Evolutionary conservation across 2,888 invertebrate species (phyloP), one percentile per base, ranked within the genome.

Genomic region (Lamproptera curius): DNA sequence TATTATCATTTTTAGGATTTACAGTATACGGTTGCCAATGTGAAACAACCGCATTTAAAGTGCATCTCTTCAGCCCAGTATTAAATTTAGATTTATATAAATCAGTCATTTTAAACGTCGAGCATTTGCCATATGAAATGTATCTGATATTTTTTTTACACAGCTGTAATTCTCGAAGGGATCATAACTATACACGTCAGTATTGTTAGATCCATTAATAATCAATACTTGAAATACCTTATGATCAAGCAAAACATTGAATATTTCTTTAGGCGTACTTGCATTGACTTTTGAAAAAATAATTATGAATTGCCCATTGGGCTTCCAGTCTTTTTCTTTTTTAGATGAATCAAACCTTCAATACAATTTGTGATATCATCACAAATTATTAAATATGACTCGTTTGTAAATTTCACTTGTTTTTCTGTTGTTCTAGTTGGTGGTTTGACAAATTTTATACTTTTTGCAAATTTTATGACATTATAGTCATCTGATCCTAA

Each of bases 141-240:
- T n/a, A 81, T 51, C 17, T 58, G 33, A 66, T 63, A 44, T 63
- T n/a, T n/a, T n/a, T n/a, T n/a, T 68, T n/a, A 82, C 82, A 41
- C 82, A 82, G 0, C 66, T 67, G 41, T 64, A 71, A 36, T 80
- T 71, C 44, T 73, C 68, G 35, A 65, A 80, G 0, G 80, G 73
- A 52, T 81, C 72, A 51, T 77, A 81, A 1, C 73, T 65, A 47
- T 69, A 78, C 10, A 80, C 34, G 1, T 71, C 53, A 5, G 60
- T 56, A 1, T 69, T 57, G 0, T 35, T 26, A 0, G 58, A 65
- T 8, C 67, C 67, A 37, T 70, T 67, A 1, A 73, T 36, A 2
- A 79, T 50, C 1, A 76, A 16, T 0, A 67, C 72, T 26, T 74
- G 59, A 10, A 49, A 46, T 0, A 76, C 60, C 37, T 65, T 73